Conservation (phyloP, 2,797 vertebrate genomes). For the Sardinella longiceps region DNA sequence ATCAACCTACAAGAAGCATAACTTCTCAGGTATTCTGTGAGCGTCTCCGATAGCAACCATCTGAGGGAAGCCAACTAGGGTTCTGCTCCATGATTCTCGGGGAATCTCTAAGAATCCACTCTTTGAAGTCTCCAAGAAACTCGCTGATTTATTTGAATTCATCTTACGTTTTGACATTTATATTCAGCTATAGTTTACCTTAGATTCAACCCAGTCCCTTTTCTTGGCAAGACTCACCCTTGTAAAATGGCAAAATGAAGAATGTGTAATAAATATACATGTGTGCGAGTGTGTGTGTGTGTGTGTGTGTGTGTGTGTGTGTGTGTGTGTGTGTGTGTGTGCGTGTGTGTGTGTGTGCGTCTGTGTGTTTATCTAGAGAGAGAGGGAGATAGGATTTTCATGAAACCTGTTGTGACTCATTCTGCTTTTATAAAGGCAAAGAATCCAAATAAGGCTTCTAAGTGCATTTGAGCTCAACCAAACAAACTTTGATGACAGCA, state of each 20-base stretch:
- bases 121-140: slow-evolving; percentile 17
- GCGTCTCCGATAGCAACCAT: background rate
- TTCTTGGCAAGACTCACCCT: background rate
- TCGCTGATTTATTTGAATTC: background rate
- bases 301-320: too few species aligned
- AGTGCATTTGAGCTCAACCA: background rate
- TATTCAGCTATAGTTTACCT: slow-evolving; percentile 5
- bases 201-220: background rate
- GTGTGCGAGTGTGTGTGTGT: too few species aligned
- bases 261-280: background rate
- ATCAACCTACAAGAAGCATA: background rate
- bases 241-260: background rate
- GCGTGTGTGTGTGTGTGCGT: too few species aligned
- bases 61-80: background rate
- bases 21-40: background rate
- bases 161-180: background rate
- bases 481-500: background rate
- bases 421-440: background rate
- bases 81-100: background rate
- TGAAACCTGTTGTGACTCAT: background rate
- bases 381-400: too few species aligned
- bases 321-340: too few species aligned
- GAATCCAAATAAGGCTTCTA: background rate
- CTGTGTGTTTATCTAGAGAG: too few species aligned
- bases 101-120: background rate